Evolutionary conservation across 2,113 vertebrate genomes (phyloP), one percentile per base, ranked within the genome.

Genomic region (Hippoglossus stenolepis): DNA sequence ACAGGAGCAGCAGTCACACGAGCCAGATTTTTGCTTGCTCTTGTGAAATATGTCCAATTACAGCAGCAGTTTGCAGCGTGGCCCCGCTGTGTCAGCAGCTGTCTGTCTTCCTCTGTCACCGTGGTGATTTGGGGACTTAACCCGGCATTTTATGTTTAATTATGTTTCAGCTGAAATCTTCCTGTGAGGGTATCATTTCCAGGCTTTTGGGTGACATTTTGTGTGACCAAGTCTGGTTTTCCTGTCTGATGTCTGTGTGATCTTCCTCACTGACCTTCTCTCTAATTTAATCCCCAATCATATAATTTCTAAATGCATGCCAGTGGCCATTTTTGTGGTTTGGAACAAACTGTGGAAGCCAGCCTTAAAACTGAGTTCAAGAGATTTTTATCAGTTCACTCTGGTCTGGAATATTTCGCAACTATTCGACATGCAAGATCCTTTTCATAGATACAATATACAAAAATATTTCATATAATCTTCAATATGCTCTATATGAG

Each of bases 31-130:
- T 82, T 28, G 74, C 84, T 83, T 79, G 85, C 89, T 84, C 15
- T 53, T 73, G 87, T 92, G 85, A 93, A 92, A 90, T 89, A 90
- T 81, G 80, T 86, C 70, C 89, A 93, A 92, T 92, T 93, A 90
- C 83, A 89, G 81, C 85, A 75, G 87, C 80, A 76, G 83, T 82
- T 80, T 79, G 83, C 71, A 81, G 80, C 11, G 12, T 51, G 45
- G 80, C 57, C 57, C 62, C 69, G 89, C 93, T 93, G 92, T 80
- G 89, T 94, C 93, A 95, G 94, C 93, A 82, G 64, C 73, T 85
- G 85, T 86, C 88, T 88, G 73, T 87, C 85, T 89, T 82, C 66
- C 73, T 78, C 84, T 81, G 73, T 92, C 89, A 82, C 83, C 5
- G 2, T 79, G 67, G 79, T 82, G 81, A 89, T 92, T 90, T 90